Base-by-base conservation (phyloP, 2,113 vertebrate species). In the Microtus pennsylvanicus region DNA sequence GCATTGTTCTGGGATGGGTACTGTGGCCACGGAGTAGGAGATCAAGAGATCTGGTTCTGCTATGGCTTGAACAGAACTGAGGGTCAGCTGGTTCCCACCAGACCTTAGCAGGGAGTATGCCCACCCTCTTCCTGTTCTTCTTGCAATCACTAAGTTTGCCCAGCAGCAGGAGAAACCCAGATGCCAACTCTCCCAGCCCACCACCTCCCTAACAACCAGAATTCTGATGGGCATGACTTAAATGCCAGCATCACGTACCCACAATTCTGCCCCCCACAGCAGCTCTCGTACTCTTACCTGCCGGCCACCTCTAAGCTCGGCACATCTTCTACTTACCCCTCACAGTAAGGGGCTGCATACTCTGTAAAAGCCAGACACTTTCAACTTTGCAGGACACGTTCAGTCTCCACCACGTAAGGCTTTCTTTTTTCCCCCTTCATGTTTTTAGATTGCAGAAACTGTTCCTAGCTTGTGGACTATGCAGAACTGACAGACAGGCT, bases 21-120 rank as follows among this genome's bases (percentile, higher is more conserved):
- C 72, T 0, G 1, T 5, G 38, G 24, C 50, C 4, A 61, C 5
- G 11, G 45, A 0, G 0, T 45, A 11, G 61, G 85, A 75, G 75
- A 87, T 13, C 0, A 0, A 58, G 61, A 61, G 80, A 74, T 30
- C 4, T 6, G 30, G 33, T 47, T 93, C 52, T 33, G 4, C 67
- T 0, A 0, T 2, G 45, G 52, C 65, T 16, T 14, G n/a, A 50
- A 38, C 38, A 70, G 69, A 63, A 28, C 12, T 0, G 8, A 75
- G 45, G 63, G 26, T 45, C 75, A 1, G 38, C 5, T 1, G 1
- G 47, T 28, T 61, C 8, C 80, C 38, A n/a, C 63, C 70, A 7
- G 28, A 33, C 70, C 17, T 12, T 76, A 6, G 22, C 26, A 42
- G 70, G 30, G 58, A 28, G 38, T 58, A 30, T 5, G 42, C 75